phyloP scores from a whole-genome alignment of 2,113 vertebrate species.

The Austrofundulus limnaeus region DNA sequence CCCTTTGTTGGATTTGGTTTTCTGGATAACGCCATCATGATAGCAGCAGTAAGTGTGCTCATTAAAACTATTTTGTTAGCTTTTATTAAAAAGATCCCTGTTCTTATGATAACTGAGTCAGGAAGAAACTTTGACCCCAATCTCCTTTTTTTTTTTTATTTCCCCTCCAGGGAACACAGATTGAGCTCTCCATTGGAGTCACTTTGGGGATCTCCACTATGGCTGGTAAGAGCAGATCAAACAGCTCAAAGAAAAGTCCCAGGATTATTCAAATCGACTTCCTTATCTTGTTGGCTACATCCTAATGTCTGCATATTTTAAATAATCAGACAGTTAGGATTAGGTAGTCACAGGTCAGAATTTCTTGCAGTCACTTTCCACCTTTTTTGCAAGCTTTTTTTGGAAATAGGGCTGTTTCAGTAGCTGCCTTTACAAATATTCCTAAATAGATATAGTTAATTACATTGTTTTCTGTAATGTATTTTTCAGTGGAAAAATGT shows the following conservation, averaged over 20 bases:
- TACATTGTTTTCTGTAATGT: too few relatives aligned
- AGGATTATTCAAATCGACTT: not conserved
- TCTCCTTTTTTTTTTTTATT: conserved; percentile 1
- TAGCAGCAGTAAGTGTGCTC: conserved; percentile 88
- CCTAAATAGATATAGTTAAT: too few relatives aligned
- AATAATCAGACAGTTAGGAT: not conserved
- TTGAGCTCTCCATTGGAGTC: conserved; percentile 94
- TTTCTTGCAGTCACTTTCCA: too few relatives aligned
- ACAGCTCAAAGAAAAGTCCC: not conserved
- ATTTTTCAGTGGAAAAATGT: too few relatives aligned
- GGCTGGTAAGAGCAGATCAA: conserved; percentile 83
- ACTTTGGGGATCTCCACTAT: conserved; percentile 97
- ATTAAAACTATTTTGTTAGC: not conserved
- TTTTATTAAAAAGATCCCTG: not conserved
- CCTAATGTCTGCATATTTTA: not conserved
- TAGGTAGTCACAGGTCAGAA: too few relatives aligned
- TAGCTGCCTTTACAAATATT: too few relatives aligned
- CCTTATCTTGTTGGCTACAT: not conserved
- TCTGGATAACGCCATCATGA: conserved; percentile 99
- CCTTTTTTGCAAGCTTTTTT: too few relatives aligned
- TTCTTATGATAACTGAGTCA: not conserved
- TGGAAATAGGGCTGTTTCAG: too few relatives aligned
- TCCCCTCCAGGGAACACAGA: conserved; percentile 95
- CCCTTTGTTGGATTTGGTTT: conserved; percentile 98
- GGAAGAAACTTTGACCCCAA: not conserved